Conservation (phyloP, 1,140 invertebrate species). For the Heterodera schachtii region DNA sequence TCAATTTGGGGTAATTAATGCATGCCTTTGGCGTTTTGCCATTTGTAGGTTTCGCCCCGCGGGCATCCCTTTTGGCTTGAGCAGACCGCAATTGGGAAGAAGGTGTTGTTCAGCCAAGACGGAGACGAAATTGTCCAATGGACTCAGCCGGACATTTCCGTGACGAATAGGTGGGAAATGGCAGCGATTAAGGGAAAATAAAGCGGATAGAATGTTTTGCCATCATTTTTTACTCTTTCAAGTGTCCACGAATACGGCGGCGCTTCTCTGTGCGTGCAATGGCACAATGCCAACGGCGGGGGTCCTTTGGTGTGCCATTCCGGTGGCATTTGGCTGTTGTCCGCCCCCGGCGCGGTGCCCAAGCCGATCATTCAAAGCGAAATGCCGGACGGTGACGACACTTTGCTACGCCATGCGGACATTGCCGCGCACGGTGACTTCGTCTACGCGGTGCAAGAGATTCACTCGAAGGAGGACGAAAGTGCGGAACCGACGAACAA, state of each 20-base stretch:
- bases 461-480: constrained; percentile 16
- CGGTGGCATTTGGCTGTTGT: constrained; percentile 36
- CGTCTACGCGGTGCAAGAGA: constrained; percentile 34
- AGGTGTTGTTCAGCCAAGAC: constrained; percentile 41
- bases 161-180: constrained; percentile 41
- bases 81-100: constrained; percentile 44
- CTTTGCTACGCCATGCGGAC: constrained; percentile 40
- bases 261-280: constrained; percentile 55
- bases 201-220: background rate
- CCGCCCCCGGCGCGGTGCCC: constrained; percentile 23
- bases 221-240: background rate
- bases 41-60: background rate
- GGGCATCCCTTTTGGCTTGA: constrained; percentile 54
- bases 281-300: constrained; percentile 23
- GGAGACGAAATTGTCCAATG: constrained; percentile 43
- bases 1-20: too few relatives aligned
- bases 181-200: too few relatives aligned
- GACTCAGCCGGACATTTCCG: constrained; percentile 65
- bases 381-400: background rate
- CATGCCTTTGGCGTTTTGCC: too few relatives aligned
- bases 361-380: constrained; percentile 26
- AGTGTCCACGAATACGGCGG: constrained; percentile 68
- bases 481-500: constrained; percentile 24
- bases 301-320: constrained; percentile 58
- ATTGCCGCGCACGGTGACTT: background rate